phyloP scores from a whole-genome alignment of 2,113 vertebrate species.

The Misgurnus mizolepis region DNA sequence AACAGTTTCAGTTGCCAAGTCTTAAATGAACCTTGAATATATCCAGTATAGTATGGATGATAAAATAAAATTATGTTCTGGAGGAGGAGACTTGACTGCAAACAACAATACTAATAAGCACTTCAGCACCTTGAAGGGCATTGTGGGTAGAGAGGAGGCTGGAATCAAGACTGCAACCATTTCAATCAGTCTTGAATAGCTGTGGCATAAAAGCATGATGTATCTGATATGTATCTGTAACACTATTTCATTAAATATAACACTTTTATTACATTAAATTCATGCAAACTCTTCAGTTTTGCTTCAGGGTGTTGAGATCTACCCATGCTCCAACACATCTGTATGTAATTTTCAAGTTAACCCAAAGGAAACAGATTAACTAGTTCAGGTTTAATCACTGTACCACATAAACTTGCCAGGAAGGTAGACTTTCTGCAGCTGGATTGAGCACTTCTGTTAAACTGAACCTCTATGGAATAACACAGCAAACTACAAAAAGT shows the following conservation, averaged over 20 bases:
- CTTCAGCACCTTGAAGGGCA: slow-evolving; percentile 10
- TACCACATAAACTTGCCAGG: too few species aligned
- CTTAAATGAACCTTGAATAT: not conserved
- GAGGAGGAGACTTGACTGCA: slow-evolving; percentile 8
- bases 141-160: slow-evolving; percentile 6
- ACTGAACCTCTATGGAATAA: too few species aligned
- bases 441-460: too few species aligned
- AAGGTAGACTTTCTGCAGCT: too few species aligned
- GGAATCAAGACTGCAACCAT: not conserved
- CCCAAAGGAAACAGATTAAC: too few species aligned
- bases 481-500: too few species aligned
- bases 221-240: not conserved
- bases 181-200: not conserved
- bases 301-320: too few species aligned
- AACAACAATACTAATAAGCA: slow-evolving; percentile 25
- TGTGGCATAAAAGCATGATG: not conserved
- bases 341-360: too few species aligned
- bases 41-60: not conserved
- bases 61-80: slow-evolving; percentile 19
- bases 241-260: not conserved
- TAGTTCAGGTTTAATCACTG: too few species aligned
- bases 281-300: too few species aligned
- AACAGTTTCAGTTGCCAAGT: not conserved
- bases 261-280: too few species aligned
- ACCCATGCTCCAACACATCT: too few species aligned